Evolutionary conservation across 2,888 invertebrate species (phyloP).

Genomic region (Gymnocheta viridis): DNA sequence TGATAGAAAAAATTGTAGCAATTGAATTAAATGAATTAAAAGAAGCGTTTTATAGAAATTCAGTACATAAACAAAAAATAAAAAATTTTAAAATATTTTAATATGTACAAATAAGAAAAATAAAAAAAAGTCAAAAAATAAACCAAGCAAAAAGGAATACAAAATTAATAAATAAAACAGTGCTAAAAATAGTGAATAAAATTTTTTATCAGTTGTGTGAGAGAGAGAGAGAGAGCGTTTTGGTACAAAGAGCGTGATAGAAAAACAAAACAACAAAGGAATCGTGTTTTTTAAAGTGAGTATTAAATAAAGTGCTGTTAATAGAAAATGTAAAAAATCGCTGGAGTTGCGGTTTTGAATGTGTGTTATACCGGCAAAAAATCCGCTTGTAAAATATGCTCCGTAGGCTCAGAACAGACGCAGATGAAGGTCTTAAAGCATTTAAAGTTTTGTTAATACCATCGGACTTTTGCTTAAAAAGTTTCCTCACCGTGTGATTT

Average conservation of each 20-base stretch:
- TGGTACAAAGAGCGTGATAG: slow-evolving; percentile 7
- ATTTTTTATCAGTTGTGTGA: background rate
- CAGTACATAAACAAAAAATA: slow-evolving; percentile 4
- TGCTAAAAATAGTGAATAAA: slow-evolving; percentile 19
- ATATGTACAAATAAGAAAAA: slow-evolving; percentile 12
- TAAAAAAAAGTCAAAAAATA: slow-evolving; percentile 13
- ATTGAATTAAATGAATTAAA: background rate
- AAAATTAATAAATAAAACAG: slow-evolving; percentile 26
- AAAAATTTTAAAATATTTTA: slow-evolving; percentile 1
- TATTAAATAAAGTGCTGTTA: slow-evolving; percentile 17
- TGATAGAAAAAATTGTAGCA: slow-evolving; percentile 12
- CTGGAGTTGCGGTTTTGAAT: background rate
- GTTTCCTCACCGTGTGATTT: too few relatives aligned
- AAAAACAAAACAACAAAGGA: slow-evolving; percentile 30
- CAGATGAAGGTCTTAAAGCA: too few relatives aligned
- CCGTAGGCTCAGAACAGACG: too few relatives aligned
- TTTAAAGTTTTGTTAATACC: too few relatives aligned
- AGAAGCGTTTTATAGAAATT: background rate
- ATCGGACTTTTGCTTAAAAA: too few relatives aligned
- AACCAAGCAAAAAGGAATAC: slow-evolving; percentile 21
- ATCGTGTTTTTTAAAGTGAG: slow-evolving; percentile 28
- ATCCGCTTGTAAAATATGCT: too few relatives aligned
- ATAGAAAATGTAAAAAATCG: background rate
- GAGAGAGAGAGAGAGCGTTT: background rate
- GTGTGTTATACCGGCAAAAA: background rate